Conservation (phyloP, 2,888 invertebrate species). For the Drosophila anomalata region DNA sequence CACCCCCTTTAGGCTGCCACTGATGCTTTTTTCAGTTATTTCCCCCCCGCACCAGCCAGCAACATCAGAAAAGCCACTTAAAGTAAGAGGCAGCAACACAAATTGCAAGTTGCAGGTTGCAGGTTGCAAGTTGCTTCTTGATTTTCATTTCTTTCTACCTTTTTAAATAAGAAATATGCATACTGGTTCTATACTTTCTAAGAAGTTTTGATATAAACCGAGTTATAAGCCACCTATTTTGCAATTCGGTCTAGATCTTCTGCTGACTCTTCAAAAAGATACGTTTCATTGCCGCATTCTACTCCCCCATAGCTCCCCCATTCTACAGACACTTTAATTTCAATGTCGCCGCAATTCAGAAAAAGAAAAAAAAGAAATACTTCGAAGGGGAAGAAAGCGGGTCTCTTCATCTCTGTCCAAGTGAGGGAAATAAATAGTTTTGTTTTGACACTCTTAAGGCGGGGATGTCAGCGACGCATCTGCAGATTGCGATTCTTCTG, state of each 20-base stretch:
- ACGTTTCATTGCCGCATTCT: conserved; percentile 24
- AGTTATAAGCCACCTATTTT: conserved; percentile 7
- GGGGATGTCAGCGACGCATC: conserved; percentile 40
- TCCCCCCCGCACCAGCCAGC: conserved; percentile 18
- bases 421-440: conserved; percentile 67
- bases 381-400: conserved; percentile 27
- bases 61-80: conserved; percentile 47
- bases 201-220: not conserved
- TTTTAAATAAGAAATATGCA: not conserved
- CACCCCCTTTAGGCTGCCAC: conserved; percentile 3
- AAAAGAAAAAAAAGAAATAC: conserved; percentile 14
- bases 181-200: not conserved
- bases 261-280: conserved; percentile 21
- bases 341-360: conserved; percentile 63
- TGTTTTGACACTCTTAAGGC: conserved; percentile 76
- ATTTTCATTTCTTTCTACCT: not conserved
- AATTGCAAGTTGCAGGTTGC: conserved; percentile 32
- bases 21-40: conserved; percentile 47
- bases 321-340: conserved; percentile 73
- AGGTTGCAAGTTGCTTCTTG: conserved; percentile 22
- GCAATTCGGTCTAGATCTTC: conserved; percentile 30
- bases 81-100: conserved; percentile 50
- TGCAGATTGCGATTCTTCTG: conserved; percentile 5
- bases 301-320: conserved; percentile 12
- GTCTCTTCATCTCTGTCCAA: conserved; percentile 31